Evolutionary conservation across 2,888 invertebrate genomes (phyloP), one percentile per base, ranked within the genome.

Genomic region (Drosophila barbarae): DNA sequence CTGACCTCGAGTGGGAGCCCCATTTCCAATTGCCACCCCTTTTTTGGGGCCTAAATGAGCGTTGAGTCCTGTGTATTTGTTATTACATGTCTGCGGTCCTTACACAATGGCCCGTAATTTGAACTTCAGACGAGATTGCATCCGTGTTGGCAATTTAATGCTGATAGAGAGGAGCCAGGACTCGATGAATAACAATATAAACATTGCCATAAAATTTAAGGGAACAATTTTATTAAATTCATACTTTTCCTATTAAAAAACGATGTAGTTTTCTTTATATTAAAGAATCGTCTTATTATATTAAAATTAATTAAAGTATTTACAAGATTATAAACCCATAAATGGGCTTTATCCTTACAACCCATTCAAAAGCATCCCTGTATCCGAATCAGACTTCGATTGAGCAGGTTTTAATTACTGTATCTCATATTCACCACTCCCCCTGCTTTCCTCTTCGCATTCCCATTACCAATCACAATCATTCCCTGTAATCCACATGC

Each of bases 91-190:
- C 63, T 58, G 66, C 66, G 41, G 59, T 54, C 28, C 30, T 41
- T 30, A 34, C 55, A 72, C 59, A 76, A 74, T 54, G 46, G 51
- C 39, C 51, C 36, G 44, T 46, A 71, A 70, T 64, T 76, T 66
- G 59, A 72, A 57, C 42, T 36, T 35, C 55, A 64, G 49, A 32
- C 64, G 32, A 50, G 49, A 50, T 39, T 42, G 26, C 44, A 28
- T 28, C 12, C 15, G n/a, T n/a, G 18, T 55, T 50, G 7, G 26
- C 36, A 8, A 50, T 49, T 28, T 10, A 36, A n/a, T 36, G 13
- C 2, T 12, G 8, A 39, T 39, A 3, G 21, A 7, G 26, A 50
- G 50, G n/a, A 34, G 6, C n/a, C 6, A 4, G n/a, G 10, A 34
- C 13, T n/a, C 4, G 3, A 30, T 49, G 13, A 49, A 34, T 10